These are phyloP conservation scores for Cylas formicarius DNA, from an alignment of 1,140 invertebrate genomes.

Conservation along the genomic window DNA sequence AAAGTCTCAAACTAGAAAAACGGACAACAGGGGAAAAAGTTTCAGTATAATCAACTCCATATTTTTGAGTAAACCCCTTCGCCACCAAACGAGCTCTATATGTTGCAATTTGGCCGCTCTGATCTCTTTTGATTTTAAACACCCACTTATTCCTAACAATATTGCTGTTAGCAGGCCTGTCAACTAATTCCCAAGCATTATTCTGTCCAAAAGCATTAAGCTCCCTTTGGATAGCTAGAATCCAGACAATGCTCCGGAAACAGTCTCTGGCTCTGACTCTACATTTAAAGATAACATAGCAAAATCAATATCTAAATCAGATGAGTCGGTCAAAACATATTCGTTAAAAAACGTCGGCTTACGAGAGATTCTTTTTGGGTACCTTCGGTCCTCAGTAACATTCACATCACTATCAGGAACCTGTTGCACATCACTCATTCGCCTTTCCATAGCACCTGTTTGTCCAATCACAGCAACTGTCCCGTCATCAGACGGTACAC, in stretches of 20 bases:
- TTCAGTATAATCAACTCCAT: conserved; percentile 39
- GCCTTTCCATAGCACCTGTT: no score
- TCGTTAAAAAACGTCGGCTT: no score
- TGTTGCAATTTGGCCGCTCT: conserved; percentile 32
- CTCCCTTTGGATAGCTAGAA: conserved; percentile 28
- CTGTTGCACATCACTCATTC: no score
- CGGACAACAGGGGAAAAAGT: conserved; percentile 39
- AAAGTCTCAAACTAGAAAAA: conserved; percentile 26
- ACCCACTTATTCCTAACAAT: conserved; percentile 44
- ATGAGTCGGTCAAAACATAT: no score
- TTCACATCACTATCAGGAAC: no score
- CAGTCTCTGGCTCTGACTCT: conserved; percentile 13
- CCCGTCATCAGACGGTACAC: no score
- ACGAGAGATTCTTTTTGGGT: no score
- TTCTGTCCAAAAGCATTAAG: conserved; percentile 34
- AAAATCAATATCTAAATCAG: no score
- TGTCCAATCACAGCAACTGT: no score
- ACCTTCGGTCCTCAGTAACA: no score
- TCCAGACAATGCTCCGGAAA: conserved; percentile 25
- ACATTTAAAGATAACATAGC: conserved; percentile 10
- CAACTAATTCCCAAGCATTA: conserved; percentile 38
- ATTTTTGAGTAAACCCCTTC: conserved; percentile 39
- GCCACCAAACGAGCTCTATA: conserved; percentile 39
- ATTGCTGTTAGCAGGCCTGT: conserved; percentile 23
- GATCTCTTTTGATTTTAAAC: conserved; percentile 35